phyloP scores from a whole-genome alignment of 2,888 invertebrate species.

The Neoitamus cyanurus region DNA sequence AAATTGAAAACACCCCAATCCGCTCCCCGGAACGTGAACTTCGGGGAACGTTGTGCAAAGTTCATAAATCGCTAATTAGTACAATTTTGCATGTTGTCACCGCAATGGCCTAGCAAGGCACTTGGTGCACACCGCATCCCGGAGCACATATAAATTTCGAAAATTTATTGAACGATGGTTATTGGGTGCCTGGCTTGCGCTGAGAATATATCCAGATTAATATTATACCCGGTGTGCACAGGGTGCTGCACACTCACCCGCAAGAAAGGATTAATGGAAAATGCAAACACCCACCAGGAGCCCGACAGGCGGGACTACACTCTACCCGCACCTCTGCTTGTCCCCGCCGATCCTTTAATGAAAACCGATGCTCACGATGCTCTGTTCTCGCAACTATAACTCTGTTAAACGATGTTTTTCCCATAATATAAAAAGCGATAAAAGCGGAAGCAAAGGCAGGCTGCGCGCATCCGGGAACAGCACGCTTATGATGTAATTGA shows the following conservation, averaged over 20 bases:
- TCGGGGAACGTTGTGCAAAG: background rate
- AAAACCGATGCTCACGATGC: background rate
- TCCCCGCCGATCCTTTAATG: background rate
- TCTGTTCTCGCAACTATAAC: background rate
- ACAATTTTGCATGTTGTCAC: conserved; percentile 1
- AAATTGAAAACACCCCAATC: background rate
- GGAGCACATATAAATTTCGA: background rate
- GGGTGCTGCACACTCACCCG: background rate
- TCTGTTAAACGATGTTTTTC: background rate
- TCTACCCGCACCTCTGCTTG: background rate
- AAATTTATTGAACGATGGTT: conserved; percentile 5
- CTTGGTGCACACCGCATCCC: background rate
- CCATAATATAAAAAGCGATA: background rate
- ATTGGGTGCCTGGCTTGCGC: background rate
- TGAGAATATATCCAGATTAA: background rate
- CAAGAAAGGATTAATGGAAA: conserved; percentile 1
- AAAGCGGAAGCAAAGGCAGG: background rate
- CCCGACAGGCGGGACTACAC: background rate
- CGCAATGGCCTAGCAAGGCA: background rate
- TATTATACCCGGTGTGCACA: background rate
- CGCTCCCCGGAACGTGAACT: background rate
- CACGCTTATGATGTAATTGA: background rate
- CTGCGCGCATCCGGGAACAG: background rate
- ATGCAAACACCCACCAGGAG: background rate
- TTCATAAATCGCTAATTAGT: conserved; percentile 5